Base-by-base conservation (phyloP, 2,113 vertebrate genomes). In the Agelaius phoeniceus region DNA sequence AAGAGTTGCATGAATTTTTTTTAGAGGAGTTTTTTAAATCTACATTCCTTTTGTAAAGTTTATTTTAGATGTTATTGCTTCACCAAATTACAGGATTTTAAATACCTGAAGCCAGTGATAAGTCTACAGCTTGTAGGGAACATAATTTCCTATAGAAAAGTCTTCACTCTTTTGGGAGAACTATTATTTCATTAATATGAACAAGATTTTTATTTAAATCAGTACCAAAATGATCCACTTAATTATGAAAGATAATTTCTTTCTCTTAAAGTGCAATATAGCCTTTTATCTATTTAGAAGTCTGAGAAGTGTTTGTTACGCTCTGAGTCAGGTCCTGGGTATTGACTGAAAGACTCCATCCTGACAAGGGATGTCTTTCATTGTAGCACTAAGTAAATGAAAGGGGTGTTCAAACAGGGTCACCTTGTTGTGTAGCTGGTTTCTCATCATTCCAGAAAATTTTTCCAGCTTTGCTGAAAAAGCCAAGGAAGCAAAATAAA, bases 1-100 rank as follows among this genome's bases (percentile, higher is more conserved):
- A 78, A 55, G 2, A 15, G 6, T 41, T 65, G 6, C 30, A 37
- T 23, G 11, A 22, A n/a, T 43, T 1, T 0, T 8, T 2, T 84
- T 71, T n/a, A 10, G 12, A 26, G 21, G 33, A 11, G 1, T 51
- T 74, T 82, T 55, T 30, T 20, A 20, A 22, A n/a, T 49, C 16
- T 74, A 2, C 9, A 22, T 61, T 59, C 13, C 22, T 68, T 87
- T 63, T 14, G 5, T 31, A 52, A 71, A 54, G 2, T n/a, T 75
- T 61, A 26, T 54, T 89, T 93, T 49, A 39, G 3, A 24, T 71
- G 9, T 39, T 68, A 7, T 28, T 43, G 13, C 13, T 67, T 68
- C 49, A 68, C 37, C 15, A 84, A n/a, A 65, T 39, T 15, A 33
- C 6, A 6, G 8, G 11, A 55, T 84, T 86, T 57, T 61, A 90